Evolutionary conservation across 2,888 invertebrate genomes (phyloP).

Genomic region (Scotopteryx bipunctaria): DNA sequence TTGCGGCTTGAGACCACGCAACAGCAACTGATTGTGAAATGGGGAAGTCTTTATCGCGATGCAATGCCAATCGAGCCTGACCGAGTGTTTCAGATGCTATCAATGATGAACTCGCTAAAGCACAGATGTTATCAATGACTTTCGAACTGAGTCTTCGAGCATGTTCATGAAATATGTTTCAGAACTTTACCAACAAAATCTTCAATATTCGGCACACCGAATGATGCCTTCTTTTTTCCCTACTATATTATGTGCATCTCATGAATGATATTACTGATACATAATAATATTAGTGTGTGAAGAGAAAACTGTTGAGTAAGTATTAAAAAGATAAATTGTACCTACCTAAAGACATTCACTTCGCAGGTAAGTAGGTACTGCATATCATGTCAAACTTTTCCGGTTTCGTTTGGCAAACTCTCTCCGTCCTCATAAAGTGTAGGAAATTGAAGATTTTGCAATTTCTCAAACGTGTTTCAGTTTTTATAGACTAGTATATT

Average conservation of each 20-base stretch:
- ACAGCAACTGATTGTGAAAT: slow-evolving; percentile 33
- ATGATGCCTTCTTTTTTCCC: no score
- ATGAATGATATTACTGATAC: no score
- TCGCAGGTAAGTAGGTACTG: slow-evolving; percentile 19
- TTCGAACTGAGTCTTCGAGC: no score
- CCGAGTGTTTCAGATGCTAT: slow-evolving; percentile 33
- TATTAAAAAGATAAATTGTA: no score
- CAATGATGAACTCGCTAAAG: slow-evolving; percentile 24
- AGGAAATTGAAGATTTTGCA: slow-evolving; percentile 27
- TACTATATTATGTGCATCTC: no score
- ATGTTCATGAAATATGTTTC: slow-evolving; percentile 13
- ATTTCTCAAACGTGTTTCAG: slow-evolving; percentile 11
- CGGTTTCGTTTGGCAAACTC: slow-evolving; percentile 26
- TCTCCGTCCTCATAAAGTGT: slow-evolving; percentile 17
- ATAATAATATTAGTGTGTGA: no score
- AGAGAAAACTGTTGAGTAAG: no score
- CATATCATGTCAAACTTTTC: slow-evolving; percentile 30
- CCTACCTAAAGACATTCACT: no score
- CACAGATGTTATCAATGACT: slow-evolving; percentile 30
- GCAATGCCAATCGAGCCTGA: slow-evolving; percentile 26
- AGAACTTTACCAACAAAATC: slow-evolving; percentile 7
- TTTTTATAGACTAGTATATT: not conserved
- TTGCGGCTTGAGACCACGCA: slow-evolving; percentile 35
- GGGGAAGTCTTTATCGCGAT: slow-evolving; percentile 30
- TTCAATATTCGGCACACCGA: no score